Percentiles rank a stretch among this genome's conserved stretches.
phyloP scores from a whole-genome alignment of 1,140 invertebrate genomes.

The Zaprionus davidi region DNA sequence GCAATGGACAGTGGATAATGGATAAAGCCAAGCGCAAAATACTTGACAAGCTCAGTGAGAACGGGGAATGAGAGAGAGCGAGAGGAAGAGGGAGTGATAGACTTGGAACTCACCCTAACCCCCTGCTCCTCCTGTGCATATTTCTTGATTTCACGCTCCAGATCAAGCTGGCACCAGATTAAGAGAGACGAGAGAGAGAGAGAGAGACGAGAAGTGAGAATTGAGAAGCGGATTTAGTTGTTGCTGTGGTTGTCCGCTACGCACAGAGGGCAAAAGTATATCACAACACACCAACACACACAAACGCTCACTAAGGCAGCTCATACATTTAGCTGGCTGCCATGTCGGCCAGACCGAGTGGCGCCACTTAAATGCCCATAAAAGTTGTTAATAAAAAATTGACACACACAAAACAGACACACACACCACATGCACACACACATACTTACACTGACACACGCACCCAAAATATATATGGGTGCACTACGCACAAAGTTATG shows the following conservation, averaged over 20 bases:
- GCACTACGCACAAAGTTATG: conserved; percentile 27
- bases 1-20: conserved; percentile 9
- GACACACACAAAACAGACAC: conserved; percentile 23
- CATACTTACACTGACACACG: conserved; percentile 6
- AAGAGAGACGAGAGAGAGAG: background rate
- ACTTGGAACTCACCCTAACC: conserved; percentile 71
- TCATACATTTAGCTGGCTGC: conserved; percentile 9
- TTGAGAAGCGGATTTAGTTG: background rate
- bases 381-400: conserved; percentile 62
- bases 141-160: conserved; percentile 84
- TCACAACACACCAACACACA: conserved; percentile 7
- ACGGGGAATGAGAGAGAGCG: background rate
- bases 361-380: conserved; percentile 75
- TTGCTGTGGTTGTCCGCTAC: background rate
- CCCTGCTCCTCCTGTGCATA: conserved; percentile 78
- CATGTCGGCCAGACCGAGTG: conserved; percentile 59
- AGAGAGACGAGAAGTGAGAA: background rate
- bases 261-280: conserved; percentile 31
- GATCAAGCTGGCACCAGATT: conserved; percentile 65
- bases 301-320: background rate
- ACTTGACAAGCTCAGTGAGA: background rate
- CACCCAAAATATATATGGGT: conserved; percentile 32
- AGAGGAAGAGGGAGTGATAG: background rate
- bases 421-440: conserved; percentile 12
- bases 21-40: conserved; percentile 19